Evolutionary conservation across 2,113 vertebrate genomes (phyloP).

Genomic region (Garra rufa): DNA sequence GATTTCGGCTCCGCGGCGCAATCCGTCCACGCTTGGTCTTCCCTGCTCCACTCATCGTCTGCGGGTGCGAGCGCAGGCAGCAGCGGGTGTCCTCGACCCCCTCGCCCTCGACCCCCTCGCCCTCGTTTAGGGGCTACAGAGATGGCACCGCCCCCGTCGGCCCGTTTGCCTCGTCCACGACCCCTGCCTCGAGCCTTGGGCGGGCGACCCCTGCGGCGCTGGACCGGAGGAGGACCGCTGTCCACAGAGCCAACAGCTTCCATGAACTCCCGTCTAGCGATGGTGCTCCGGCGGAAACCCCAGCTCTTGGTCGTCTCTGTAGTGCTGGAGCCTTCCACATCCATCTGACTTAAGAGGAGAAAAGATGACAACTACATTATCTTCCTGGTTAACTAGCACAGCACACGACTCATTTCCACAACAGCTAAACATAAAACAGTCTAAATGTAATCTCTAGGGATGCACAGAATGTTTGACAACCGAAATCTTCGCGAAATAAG

Average conservation of each 20-base stretch:
- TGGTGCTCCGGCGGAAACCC: conserved; percentile 92
- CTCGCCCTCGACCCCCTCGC: conserved; percentile 37
- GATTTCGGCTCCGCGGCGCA: conserved; percentile 21
- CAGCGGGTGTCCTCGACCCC: conserved; percentile 50
- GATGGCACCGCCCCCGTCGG: conserved; percentile 25
- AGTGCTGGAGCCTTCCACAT: conserved; percentile 75
- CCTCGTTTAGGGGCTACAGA: conserved; percentile 60
- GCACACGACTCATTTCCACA: not conserved
- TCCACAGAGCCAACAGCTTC: conserved; percentile 78
- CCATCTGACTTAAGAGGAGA: not conserved
- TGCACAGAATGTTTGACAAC: too few species aligned
- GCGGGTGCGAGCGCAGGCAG: conserved; percentile 78
- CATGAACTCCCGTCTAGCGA: conserved; percentile 85
- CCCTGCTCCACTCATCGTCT: conserved; percentile 75
- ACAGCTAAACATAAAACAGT: not conserved
- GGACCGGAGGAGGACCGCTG: conserved; percentile 67
- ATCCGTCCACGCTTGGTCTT: conserved; percentile 65
- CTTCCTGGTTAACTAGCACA: not conserved
- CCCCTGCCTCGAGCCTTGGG: conserved; percentile 43
- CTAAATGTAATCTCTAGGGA: too few species aligned
- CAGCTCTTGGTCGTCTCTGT: conserved; percentile 90
- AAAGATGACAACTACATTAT: not conserved
- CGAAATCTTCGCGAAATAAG: too few species aligned
- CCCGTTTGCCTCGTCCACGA: conserved; percentile 71
- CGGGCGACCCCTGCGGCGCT: conserved; percentile 65